These are phyloP conservation scores for Zoroaster sp. DNA, from an alignment of 53 echinoderm and acorn worm genomes.

Conservation along the genomic window DNA sequence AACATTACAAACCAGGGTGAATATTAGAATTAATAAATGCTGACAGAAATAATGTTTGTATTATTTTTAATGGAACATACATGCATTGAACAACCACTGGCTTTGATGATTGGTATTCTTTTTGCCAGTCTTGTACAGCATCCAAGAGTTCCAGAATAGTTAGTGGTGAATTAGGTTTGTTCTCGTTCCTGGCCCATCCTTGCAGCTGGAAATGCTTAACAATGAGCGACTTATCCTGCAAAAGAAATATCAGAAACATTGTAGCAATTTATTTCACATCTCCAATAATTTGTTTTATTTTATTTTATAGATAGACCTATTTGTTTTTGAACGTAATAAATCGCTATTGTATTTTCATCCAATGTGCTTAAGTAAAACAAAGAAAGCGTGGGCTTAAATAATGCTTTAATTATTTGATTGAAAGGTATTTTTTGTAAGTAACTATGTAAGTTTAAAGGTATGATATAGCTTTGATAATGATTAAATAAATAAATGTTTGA, in stretches of 20 bases:
- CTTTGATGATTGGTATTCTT: background rate
- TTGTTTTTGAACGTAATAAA: background rate
- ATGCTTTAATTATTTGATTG: background rate
- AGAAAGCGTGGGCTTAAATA: background rate
- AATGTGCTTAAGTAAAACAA: background rate
- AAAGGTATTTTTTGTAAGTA: background rate
- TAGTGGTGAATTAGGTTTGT: conserved; percentile 48
- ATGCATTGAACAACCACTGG: conserved; percentile 41
- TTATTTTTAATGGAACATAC: background rate
- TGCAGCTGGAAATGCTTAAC: conserved; percentile 45
- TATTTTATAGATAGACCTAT: background rate
- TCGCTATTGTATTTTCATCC: background rate
- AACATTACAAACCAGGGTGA: background rate
- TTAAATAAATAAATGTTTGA: no score
- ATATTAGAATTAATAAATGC: background rate
- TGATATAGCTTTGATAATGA: no score
- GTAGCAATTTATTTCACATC: background rate
- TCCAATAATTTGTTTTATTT: background rate
- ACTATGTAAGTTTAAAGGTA: no score
- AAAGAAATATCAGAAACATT: background rate
- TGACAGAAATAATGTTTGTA: background rate
- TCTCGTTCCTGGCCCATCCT: conserved; percentile 39
- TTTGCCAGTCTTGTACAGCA: conserved; percentile 43
- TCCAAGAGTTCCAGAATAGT: conserved; percentile 11
- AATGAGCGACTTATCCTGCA: conserved; percentile 1